Percentiles rank a stretch among this genome's conserved stretches.
Conservation (phyloP, 1,140 invertebrate species). For the Venturia canescens region DNA sequence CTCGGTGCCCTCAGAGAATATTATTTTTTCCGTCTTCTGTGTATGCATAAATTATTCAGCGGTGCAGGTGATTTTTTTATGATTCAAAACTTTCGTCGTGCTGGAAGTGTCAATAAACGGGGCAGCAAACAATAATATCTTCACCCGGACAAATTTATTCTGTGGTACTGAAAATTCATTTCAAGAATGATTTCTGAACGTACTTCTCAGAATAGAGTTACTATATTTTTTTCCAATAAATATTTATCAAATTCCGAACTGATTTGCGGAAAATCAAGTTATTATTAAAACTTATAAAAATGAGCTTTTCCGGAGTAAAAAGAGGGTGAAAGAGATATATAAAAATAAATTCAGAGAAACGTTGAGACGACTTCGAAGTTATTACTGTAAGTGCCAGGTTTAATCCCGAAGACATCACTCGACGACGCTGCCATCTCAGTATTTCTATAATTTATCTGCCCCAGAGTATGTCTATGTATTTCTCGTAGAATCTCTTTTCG, state of each 20-base stretch:
- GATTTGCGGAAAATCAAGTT: too few species aligned
- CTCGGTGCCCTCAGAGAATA: constrained; percentile 2
- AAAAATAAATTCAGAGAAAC: background rate
- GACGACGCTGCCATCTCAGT: background rate
- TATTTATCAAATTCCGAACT: too few species aligned
- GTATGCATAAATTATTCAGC: background rate
- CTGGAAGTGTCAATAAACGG: background rate
- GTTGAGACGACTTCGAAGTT: background rate
- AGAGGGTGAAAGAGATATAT: background rate
- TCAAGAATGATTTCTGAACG: too few species aligned
- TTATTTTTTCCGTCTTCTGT: background rate
- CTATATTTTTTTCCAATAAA: too few species aligned
- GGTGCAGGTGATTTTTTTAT: background rate
- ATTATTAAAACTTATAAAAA: background rate
- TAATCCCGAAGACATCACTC: constrained; percentile 3
- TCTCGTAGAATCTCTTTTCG: too few species aligned
- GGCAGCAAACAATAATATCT: background rate
- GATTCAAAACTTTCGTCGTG: background rate
- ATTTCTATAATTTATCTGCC: background rate
- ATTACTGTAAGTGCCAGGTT: constrained; percentile 16
- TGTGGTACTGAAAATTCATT: too few species aligned
- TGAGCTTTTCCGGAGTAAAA: background rate
- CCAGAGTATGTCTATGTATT: background rate
- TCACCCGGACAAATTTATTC: too few species aligned
- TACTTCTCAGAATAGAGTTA: too few species aligned